phyloP scores from a whole-genome alignment of 2,888 invertebrate species.

The Lithophane leautieri region DNA sequence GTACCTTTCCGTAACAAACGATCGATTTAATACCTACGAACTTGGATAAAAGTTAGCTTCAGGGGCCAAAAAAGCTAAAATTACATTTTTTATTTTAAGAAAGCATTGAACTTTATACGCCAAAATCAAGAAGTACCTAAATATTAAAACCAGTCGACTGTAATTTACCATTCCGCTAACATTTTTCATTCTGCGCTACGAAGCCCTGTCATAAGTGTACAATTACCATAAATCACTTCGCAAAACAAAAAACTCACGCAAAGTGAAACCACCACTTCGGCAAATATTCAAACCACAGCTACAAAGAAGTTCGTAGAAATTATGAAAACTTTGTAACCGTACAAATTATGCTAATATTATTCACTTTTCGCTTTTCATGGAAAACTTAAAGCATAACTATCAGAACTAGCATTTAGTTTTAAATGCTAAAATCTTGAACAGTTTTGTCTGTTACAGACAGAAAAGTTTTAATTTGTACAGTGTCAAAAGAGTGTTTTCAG shows the following conservation, averaged over 20 bases:
- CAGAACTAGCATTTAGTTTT: constrained; percentile 20
- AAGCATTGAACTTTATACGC: background rate
- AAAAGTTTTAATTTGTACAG: background rate
- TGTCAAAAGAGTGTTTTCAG: background rate
- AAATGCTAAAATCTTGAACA: background rate
- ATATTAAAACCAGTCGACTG: constrained; percentile 5
- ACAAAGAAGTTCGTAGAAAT: constrained; percentile 26
- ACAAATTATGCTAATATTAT: constrained; percentile 37
- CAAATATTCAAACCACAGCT: constrained; percentile 16
- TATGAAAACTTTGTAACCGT: constrained; percentile 17
- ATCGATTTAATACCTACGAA: background rate
- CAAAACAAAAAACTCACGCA: constrained; percentile 24
- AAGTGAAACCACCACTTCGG: constrained; percentile 2
- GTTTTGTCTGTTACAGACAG: background rate
- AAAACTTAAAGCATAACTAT: constrained; percentile 4
- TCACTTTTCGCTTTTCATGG: constrained; percentile 7
- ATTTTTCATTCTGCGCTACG: constrained; percentile 26
- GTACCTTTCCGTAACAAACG: background rate
- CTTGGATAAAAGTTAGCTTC: background rate
- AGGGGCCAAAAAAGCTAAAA: background rate
- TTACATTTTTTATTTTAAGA: background rate
- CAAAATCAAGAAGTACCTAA: background rate
- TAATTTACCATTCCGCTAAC: constrained; percentile 4
- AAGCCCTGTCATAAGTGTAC: constrained; percentile 31
- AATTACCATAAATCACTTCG: constrained; percentile 37